phyloP scores from a whole-genome alignment of 1,140 invertebrate species.

The Drosophila willistoni region DNA sequence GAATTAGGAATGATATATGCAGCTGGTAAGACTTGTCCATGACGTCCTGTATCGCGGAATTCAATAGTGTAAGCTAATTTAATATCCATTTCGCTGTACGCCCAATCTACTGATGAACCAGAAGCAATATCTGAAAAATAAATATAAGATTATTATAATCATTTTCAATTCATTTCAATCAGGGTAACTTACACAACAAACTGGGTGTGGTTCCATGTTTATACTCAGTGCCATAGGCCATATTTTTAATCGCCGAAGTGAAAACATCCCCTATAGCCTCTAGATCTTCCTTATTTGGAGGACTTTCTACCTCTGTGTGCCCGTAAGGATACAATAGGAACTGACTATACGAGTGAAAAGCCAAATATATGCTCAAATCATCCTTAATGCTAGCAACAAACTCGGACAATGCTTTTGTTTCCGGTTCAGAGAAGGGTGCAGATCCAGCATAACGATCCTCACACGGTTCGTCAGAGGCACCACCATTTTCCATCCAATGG shows the following conservation, averaged over 20 bases:
- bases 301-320: conserved; percentile 82
- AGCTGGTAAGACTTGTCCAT: conserved; percentile 94
- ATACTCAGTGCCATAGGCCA: conserved; percentile 85
- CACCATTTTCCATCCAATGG: conserved; percentile 85
- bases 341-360: conserved; percentile 85
- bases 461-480: conserved; percentile 84
- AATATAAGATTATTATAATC: neutral
- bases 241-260: conserved; percentile 81
- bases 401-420: conserved; percentile 86
- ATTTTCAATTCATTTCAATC: neutral
- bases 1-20: conserved; percentile 92
- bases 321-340: conserved; percentile 84
- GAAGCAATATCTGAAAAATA: conserved; percentile 81
- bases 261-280: conserved; percentile 84
- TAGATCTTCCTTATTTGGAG: conserved; percentile 85
- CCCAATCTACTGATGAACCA: conserved; percentile 88
- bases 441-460: conserved; percentile 89
- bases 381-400: conserved; percentile 84
- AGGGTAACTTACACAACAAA: conserved; percentile 85
- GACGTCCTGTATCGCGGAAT: conserved; percentile 89
- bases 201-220: conserved; percentile 84
- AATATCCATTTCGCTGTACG: conserved; percentile 85
- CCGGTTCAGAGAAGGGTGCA: conserved; percentile 89
- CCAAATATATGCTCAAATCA: conserved; percentile 84
- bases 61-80: conserved; percentile 86